Base-by-base conservation (phyloP, 2,888 invertebrate genomes). In the Campaea margaritaria region DNA sequence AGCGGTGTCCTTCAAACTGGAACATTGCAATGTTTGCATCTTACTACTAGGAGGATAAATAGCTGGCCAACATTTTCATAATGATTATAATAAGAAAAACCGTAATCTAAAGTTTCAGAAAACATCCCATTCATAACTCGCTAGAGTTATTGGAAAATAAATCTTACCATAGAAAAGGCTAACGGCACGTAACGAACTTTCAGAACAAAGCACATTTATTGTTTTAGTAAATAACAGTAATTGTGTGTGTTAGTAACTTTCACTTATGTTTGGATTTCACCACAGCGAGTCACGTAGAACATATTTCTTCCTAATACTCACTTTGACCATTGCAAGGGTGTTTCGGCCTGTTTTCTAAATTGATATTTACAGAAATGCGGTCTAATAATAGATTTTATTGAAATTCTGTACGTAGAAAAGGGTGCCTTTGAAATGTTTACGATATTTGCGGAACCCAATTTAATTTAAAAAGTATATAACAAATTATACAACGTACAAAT, bases 221-320 rank as follows among this genome's bases (percentile, higher is more conserved):
- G 61, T 62, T 57, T 62, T 52, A 49, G 61, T 62, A 48, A 62
- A 56, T 62, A 61, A 62, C 54, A 50, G 59, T 59, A 59, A 59
- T 54, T 59, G 59, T 59, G 54, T 52, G 27, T 50, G 54, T 59
- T 57, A 52, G 42, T 78, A 77, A 78, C 77, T 79, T 79, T 78
- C 73, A 74, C 78, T 76, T 72, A 53, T 53, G 59, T 64, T 61
- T 52, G 70, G 70, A 72, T 64, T 59, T 48, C 64, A 77, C 74
- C 74, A 76, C 79, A 79, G 75, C 16, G 47, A 76, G 75, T 69
- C 78, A 79, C 82, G 83, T 82, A 74, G 59, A 61, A 75, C 79
- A 82, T 85, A 86, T 83, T 81, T 84, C 81, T 83, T 80, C 75
- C 70, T 83, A 82, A 85, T 82, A 79, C 82, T 71, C 67, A 64